phyloP scores from a whole-genome alignment of 2,888 invertebrate genomes.

The Panorpa germanica region DNA sequence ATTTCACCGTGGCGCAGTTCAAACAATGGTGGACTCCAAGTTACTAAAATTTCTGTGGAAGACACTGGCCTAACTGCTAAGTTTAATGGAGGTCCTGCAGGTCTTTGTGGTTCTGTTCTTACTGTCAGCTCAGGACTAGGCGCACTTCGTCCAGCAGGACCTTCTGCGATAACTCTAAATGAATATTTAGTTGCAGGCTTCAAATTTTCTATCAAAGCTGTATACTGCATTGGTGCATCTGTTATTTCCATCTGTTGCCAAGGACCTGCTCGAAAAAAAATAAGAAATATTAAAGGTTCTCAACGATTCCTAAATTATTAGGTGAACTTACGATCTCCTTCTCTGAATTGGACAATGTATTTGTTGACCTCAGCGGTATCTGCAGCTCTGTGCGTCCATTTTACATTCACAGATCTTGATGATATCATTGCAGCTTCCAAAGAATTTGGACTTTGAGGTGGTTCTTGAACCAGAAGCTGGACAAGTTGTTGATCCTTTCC shows the following conservation, averaged over 20 bases:
- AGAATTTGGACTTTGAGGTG: constrained; percentile 47
- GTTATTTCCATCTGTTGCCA: constrained; percentile 48
- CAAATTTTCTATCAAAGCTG: constrained; percentile 43
- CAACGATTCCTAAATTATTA: neutral
- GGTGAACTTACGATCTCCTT: constrained; percentile 32
- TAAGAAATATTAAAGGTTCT: constrained; percentile 1
- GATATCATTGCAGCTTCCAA: constrained; percentile 48
- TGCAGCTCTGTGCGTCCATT: constrained; percentile 50
- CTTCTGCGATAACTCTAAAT: constrained; percentile 53
- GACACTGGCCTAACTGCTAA: constrained; percentile 48
- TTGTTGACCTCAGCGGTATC: constrained; percentile 52
- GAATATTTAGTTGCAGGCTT: constrained; percentile 52
- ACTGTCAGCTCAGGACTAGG: constrained; percentile 43
- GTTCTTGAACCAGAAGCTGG: constrained; percentile 55
- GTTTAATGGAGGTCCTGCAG: constrained; percentile 47
- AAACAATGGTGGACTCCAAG: constrained; percentile 50
- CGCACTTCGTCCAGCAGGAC: constrained; percentile 48
- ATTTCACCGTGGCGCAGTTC: constrained; percentile 57
- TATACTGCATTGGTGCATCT: constrained; percentile 39
- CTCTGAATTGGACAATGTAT: constrained; percentile 47
- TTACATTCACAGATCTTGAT: constrained; percentile 52
- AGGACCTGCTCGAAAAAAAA: constrained; percentile 21
- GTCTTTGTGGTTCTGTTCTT: constrained; percentile 48
- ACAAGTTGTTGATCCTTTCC: constrained; percentile 53
- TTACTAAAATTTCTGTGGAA: constrained; percentile 51